phyloP scores from a whole-genome alignment of 2,797 vertebrate genomes.

The Dallia pectoralis region DNA sequence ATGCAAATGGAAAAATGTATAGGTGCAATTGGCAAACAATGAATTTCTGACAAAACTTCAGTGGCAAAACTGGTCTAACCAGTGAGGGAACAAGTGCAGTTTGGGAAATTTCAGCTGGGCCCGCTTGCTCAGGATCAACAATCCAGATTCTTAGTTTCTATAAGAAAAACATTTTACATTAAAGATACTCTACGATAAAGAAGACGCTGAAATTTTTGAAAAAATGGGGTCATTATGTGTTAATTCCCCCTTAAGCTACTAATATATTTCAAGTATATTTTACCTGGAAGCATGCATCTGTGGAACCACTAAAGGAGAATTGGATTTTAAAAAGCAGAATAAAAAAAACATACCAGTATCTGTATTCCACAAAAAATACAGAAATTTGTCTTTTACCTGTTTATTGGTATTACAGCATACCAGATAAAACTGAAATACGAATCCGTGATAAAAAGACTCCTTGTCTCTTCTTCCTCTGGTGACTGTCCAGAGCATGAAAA shows the following conservation, averaged over 20 bases:
- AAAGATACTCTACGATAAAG: background rate
- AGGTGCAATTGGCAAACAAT: background rate
- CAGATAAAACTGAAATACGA: slow-evolving; percentile 23
- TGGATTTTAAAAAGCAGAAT: too few species aligned
- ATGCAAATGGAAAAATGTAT: background rate
- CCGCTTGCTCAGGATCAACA: slow-evolving; percentile 18
- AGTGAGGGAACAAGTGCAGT: slow-evolving; percentile 15
- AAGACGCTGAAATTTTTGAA: background rate
- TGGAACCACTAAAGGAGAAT: too few species aligned
- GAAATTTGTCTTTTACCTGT: slow-evolving; percentile 17
- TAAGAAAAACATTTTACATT: background rate
- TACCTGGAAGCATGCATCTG: too few species aligned
- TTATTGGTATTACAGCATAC: slow-evolving; percentile 23
- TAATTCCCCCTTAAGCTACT: background rate
- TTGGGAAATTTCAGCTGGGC: slow-evolving; percentile 10
- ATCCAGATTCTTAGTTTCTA: slow-evolving; percentile 23
- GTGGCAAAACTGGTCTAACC: slow-evolving; percentile 1
- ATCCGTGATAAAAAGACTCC: slow-evolving; percentile 20
- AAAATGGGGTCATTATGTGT: too few species aligned
- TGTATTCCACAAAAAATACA: background rate
- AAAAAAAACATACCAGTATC: background rate
- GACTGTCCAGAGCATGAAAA: background rate
- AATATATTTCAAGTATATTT: too few species aligned
- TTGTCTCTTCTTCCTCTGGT: slow-evolving; percentile 15
- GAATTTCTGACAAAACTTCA: background rate